Evolutionary conservation across 2,113 vertebrate genomes (phyloP).

Genomic region (Tetrao urogallus): DNA sequence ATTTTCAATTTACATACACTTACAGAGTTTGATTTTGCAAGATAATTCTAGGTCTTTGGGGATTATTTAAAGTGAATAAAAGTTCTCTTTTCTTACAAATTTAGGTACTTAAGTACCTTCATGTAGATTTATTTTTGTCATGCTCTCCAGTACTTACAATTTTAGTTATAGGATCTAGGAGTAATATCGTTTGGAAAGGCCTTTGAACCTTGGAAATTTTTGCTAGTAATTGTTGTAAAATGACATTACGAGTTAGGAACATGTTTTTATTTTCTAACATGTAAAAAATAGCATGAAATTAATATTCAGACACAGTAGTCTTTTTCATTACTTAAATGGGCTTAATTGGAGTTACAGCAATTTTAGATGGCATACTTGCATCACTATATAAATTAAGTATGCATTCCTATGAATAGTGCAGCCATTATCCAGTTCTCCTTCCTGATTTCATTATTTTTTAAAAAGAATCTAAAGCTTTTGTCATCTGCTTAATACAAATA

Average conservation of each 20-base stretch:
- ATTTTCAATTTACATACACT: background rate
- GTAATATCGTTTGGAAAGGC: background rate
- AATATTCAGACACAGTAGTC: constrained; percentile 46
- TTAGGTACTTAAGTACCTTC: background rate
- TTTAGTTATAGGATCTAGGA: background rate
- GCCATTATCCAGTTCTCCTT: constrained; percentile 24
- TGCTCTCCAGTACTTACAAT: background rate
- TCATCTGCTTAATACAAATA: constrained; percentile 2
- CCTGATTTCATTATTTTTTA: constrained; percentile 29
- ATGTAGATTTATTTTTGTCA: background rate
- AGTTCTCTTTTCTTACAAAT: background rate
- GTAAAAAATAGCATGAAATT: constrained; percentile 53
- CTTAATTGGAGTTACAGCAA: constrained; percentile 58
- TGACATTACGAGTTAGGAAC: background rate
- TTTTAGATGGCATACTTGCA: constrained; percentile 43
- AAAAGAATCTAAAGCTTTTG: constrained; percentile 29
- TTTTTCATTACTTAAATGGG: constrained; percentile 58
- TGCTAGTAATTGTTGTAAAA: background rate
- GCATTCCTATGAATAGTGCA: constrained; percentile 14
- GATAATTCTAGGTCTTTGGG: background rate
- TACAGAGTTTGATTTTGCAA: background rate
- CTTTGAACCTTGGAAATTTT: background rate
- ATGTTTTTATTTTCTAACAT: constrained; percentile 26
- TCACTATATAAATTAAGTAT: constrained; percentile 47
- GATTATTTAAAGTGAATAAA: background rate